Evolutionary conservation across 2,113 vertebrate species (phyloP).

Genomic region (Coracopsis vasa): DNA sequence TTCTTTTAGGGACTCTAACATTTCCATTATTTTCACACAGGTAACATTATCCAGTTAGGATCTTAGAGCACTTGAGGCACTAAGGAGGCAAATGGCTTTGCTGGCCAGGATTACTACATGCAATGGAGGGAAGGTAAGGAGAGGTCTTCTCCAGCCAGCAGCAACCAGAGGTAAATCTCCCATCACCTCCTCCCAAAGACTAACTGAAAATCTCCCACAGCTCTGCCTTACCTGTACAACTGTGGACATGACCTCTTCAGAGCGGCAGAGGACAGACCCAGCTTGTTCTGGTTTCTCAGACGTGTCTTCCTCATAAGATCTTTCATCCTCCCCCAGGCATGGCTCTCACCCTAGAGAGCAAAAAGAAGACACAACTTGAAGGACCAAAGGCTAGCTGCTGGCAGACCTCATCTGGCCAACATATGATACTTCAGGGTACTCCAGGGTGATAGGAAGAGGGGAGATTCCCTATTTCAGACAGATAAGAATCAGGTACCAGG

Average conservation of each 20-base stretch:
- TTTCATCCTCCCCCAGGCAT: slow-evolving; percentile 80
- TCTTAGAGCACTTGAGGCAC: background rate
- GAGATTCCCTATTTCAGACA: background rate
- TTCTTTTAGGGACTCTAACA: background rate
- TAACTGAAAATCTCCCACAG: background rate
- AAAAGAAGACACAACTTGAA: background rate
- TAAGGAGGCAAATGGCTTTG: background rate
- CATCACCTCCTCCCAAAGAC: background rate
- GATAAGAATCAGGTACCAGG: background rate
- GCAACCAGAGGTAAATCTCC: background rate
- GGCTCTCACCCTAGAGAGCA: slow-evolving; percentile 68
- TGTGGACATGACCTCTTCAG: slow-evolving; percentile 88
- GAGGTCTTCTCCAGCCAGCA: background rate
- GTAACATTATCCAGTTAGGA: background rate
- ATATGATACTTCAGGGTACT: background rate
- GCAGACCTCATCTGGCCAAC: background rate
- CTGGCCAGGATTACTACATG: background rate
- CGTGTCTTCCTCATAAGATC: slow-evolving; percentile 81
- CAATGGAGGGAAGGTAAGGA: background rate
- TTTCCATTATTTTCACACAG: background rate
- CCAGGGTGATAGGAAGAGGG: background rate
- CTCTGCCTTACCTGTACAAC: slow-evolving; percentile 76
- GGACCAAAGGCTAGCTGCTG: background rate
- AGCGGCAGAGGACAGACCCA: slow-evolving; percentile 74
- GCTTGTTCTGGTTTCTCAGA: slow-evolving; percentile 73